A percentile compares a stretch with the other conserved stretches of the same genome.
Conservation (phyloP, 2,888 invertebrate species). For the Yponomeuta evonymella region DNA sequence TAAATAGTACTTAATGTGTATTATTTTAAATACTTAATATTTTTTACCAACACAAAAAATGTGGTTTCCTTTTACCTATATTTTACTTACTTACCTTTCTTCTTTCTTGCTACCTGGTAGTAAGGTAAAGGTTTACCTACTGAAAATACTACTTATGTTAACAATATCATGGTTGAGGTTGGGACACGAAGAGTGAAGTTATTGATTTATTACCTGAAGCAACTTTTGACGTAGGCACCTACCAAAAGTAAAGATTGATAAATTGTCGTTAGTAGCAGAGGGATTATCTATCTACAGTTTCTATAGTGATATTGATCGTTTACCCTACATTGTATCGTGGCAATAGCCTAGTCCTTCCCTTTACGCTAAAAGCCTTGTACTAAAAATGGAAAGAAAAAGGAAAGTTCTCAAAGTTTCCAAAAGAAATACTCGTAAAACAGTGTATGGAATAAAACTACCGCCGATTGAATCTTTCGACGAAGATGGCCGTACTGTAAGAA, state of each 20-base stretch:
- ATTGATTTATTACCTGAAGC: background rate
- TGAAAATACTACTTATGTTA: too few relatives aligned
- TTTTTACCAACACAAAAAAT: too few relatives aligned
- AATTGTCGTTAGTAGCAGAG: too few relatives aligned
- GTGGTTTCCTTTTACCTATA: too few relatives aligned
- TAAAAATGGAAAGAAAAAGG: conserved; percentile 29
- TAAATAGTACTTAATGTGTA: too few relatives aligned
- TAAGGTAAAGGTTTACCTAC: too few relatives aligned
- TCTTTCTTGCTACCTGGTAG: too few relatives aligned
- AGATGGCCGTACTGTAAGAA: conserved; percentile 45
- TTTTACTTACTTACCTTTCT: too few relatives aligned
- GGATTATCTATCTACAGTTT: conserved; percentile 28
- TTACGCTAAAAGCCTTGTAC: background rate
- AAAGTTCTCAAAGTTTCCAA: conserved; percentile 7
- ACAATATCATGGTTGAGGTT: too few relatives aligned
- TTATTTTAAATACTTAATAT: too few relatives aligned
- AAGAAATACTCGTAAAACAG: conserved; percentile 26
- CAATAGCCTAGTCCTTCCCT: background rate
- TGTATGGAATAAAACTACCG: conserved; percentile 55
- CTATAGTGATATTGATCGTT: conserved; percentile 53
- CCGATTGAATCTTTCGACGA: conserved; percentile 43
- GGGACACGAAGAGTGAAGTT: background rate
- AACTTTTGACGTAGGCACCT: background rate
- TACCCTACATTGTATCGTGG: background rate
- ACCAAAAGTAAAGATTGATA: too few relatives aligned